Evolutionary conservation across 2,797 vertebrate genomes (phyloP), one percentile per base, ranked within the genome.

Genomic region (Philypnodon macrostomus): DNA sequence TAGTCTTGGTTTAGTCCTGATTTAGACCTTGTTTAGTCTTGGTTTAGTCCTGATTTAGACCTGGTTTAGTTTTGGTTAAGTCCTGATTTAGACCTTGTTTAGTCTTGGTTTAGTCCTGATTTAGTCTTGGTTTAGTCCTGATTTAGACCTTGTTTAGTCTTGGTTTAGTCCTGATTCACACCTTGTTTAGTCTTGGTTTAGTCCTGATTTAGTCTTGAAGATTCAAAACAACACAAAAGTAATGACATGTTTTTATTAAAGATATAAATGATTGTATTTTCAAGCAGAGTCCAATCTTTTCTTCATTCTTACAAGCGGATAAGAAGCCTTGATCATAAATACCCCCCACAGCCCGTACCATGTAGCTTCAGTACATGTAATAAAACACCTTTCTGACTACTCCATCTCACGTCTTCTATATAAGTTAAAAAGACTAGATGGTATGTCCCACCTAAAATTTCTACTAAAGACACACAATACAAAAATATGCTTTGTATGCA

Each of bases 401-500:
- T 49, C 56, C 14, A 47, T 52, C 19, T 65, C 47, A 67, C 35
- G 47, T 64, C 39, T 44, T 77, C 84, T 75, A 88, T 81, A 82
- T 74, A 86, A 26, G 24, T 37, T 75, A 75, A 69, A 80, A 80
- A 55, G 55, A 54, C 34, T 46, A 64, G 54, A 65, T 63, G 63
- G 41, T 14, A 7, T 52, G 41, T 68, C 53, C 58, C 71, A 73
- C 40, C 54, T 61, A 76, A n/a, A n/a, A n/a, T n/a, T n/a, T n/a
- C n/a, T n/a, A n/a, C n/a, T 48, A 53, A 23, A 70, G 67, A 73
- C 58, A 36, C 45, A 63, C 37, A 31, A 23, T 54, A 57, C 23
- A 89, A 90, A 91, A 85, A 89, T 84, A 90, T 67, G 74, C 84
- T 57, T 81, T 53, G 58, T 72, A 60, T 72, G 53, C 62, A 81